Conservation (phyloP, 2,888 invertebrate genomes). For the Lasioglossum figueresi region DNA sequence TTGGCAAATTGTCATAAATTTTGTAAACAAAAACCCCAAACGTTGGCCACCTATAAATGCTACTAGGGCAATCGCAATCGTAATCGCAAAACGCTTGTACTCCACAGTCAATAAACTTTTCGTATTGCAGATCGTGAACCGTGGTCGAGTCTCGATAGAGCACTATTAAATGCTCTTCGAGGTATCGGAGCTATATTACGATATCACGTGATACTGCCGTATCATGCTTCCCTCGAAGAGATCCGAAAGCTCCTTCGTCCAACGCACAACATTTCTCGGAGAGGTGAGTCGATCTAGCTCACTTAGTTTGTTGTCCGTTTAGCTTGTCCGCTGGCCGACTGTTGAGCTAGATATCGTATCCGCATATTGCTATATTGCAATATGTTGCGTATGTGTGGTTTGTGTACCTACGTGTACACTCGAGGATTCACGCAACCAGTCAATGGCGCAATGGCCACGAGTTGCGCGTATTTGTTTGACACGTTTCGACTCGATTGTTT, state of each 20-base stretch:
- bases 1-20: too few relatives aligned
- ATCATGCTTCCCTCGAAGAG: slow-evolving; percentile 81
- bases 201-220: slow-evolving; percentile 84
- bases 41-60: too few relatives aligned
- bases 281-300: slow-evolving; percentile 82
- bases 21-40: too few relatives aligned
- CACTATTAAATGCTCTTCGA: slow-evolving; percentile 84
- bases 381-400: not conserved
- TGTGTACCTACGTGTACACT: not conserved
- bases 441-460: not conserved
- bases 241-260: slow-evolving; percentile 83
- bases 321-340: not conserved
- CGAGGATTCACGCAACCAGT: not conserved
- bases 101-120: not conserved
- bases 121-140: slow-evolving; percentile 84
- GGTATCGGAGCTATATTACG: slow-evolving; percentile 85
- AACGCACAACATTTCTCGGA: slow-evolving; percentile 84
- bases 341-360: not conserved
- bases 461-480: not conserved
- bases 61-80: not conserved
- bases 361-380: not conserved
- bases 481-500: not conserved
- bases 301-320: not conserved
- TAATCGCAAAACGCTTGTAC: not conserved
- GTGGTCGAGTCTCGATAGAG: slow-evolving; percentile 85